Percentiles rank a stretch among this genome's conserved stretches.
phyloP scores from a whole-genome alignment of 2,888 invertebrate genomes.

The Chrysolina oricalcia region DNA sequence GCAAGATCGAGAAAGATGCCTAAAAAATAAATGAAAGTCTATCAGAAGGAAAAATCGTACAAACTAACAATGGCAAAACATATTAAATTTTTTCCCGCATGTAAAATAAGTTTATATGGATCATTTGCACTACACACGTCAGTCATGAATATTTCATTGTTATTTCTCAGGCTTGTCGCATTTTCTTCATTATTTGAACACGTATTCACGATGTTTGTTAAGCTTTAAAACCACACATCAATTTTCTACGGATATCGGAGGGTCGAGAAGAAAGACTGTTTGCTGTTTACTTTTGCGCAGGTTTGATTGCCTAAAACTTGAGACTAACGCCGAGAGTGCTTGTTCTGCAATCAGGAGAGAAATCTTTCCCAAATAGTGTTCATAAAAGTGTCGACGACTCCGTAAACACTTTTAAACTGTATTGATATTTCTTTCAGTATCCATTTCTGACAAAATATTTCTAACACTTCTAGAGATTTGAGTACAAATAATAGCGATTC shows the following conservation, averaged over 20 bases:
- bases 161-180: background rate
- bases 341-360: constrained; percentile 1
- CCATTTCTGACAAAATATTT: background rate
- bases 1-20: no score
- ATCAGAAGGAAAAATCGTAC: no score
- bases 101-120: background rate
- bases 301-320: background rate
- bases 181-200: background rate
- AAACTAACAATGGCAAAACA: no score
- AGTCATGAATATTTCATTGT: background rate
- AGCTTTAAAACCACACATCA: background rate
- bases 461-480: no score
- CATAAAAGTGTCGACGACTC: background rate
- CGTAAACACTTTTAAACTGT: background rate
- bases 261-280: background rate
- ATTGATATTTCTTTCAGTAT: background rate
- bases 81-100: background rate
- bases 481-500: background rate
- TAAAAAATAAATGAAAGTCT: no score
- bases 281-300: background rate
- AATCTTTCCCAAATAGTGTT: background rate
- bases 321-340: background rate
- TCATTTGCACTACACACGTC: background rate
- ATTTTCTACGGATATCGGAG: background rate
- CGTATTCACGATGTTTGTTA: background rate